Evolutionary conservation across 2,888 invertebrate genomes (phyloP), one percentile per base, ranked within the genome.

Genomic region (Drosophila borealis): DNA sequence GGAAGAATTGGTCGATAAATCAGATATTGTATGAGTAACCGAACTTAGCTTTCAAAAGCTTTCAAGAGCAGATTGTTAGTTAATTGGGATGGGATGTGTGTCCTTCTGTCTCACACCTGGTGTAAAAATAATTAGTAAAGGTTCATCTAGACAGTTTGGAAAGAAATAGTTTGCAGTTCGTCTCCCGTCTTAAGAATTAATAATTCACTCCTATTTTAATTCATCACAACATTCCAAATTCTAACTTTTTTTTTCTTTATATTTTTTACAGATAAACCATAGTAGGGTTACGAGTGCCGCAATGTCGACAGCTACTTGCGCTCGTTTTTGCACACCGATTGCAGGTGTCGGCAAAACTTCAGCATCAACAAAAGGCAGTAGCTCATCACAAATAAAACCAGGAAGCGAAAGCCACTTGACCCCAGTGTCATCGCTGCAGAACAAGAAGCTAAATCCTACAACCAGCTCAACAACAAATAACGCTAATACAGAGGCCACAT

Each of bases 231-330:
- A 39, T 39, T 14, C 3, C 1, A 10, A 8, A 14, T 17, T 3
- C 17, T 10, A 4, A 42, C 19, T 13, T 10, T 19, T 10, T 17
- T 3, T 13, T 44, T 19, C 11, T 19, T 2, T 6, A 4, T 61
- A 33, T 57, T 17, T 48, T n/a, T 74, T 71, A 36, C 63, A 70
- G 70, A 44, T 39, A 19, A 14, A 11, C 36, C 33, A 25, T 51
- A 5, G 14, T 8, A 4, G 19, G 4, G 19, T 54, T 49, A 29
- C 10, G 33, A 37, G 36, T 56, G 19, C 11, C 29, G 11, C 44
- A 74, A 92, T 92, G 92, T 92, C 92, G 59, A 90, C 91, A 68
- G 90, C 91, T 69, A 89, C 91, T 71, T 91, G 91, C 64, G 89
- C 90, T 50, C 92, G 91, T 57, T 79, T 91, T 69, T 91, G 90